phyloP scores from a whole-genome alignment of 2,113 vertebrate genomes.

The Notechis scutatus region DNA sequence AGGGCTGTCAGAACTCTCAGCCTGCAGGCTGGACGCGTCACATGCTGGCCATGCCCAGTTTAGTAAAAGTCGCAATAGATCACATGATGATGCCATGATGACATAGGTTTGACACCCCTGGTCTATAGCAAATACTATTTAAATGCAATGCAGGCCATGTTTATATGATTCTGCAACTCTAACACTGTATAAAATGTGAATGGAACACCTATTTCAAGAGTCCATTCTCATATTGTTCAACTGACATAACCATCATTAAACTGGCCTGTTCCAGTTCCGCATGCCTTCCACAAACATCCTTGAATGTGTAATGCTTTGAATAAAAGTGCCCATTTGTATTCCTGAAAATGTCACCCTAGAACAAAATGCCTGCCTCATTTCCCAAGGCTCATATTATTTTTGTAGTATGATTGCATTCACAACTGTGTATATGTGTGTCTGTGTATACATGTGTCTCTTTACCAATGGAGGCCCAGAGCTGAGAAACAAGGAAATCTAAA shows the following conservation, averaged over 20 bases:
- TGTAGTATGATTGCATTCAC: background rate
- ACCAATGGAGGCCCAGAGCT: slow-evolving; percentile 5
- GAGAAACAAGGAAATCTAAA: slow-evolving; percentile 49
- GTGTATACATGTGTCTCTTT: background rate
- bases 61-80: too few relatives aligned
- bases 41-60: too few relatives aligned
- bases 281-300: background rate
- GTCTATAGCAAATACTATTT: background rate
- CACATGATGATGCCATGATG: too few relatives aligned
- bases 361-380: background rate
- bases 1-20: too few relatives aligned
- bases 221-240: background rate
- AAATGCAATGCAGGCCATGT: background rate
- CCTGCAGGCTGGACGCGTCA: too few relatives aligned
- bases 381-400: background rate
- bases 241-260: background rate
- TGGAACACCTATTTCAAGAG: background rate
- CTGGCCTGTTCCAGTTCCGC: background rate
- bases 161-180: background rate
- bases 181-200: background rate
- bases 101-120: too few relatives aligned
- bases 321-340: slow-evolving; percentile 11
- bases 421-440: background rate
- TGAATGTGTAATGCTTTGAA: background rate
- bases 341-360: background rate